Conservation (phyloP, 2,797 vertebrate species). For the Podarcis siculus region DNA sequence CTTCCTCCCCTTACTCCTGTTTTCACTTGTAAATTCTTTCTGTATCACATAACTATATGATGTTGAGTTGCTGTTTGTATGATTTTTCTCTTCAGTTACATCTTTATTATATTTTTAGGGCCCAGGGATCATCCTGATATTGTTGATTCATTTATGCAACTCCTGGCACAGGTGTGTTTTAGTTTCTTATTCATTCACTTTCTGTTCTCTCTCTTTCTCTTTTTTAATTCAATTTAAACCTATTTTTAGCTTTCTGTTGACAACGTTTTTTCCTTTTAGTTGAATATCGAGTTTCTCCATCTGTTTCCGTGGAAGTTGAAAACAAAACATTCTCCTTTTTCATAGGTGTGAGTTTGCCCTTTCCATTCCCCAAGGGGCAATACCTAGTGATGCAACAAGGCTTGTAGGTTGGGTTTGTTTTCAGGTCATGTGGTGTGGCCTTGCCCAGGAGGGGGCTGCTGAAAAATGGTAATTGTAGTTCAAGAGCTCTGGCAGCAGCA, state of each 20-base stretch:
- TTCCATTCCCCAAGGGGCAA: slow-evolving; percentile 59
- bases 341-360: slow-evolving; percentile 76
- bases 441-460: neutral
- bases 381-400: slow-evolving; percentile 7
- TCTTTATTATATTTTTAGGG: slow-evolving; percentile 99
- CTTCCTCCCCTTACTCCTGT: slow-evolving; percentile 79
- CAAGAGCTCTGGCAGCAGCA: neutral
- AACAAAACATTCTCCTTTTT: slow-evolving; percentile 82
- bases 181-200: slow-evolving; percentile 99
- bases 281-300: slow-evolving; percentile 88
- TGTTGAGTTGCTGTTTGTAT: slow-evolving; percentile 99
- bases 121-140: slow-evolving; percentile 99
- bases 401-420: slow-evolving; percentile 24
- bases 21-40: slow-evolving; percentile 97
- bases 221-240: slow-evolving; percentile 85
- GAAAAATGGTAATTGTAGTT: slow-evolving; percentile 2
- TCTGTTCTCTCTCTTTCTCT: slow-evolving; percentile 97
- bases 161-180: slow-evolving; percentile 99
- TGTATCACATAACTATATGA: slow-evolving; percentile 99
- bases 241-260: slow-evolving; percentile 88
- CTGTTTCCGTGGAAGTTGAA: slow-evolving; percentile 87
- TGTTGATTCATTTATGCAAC: slow-evolving; percentile 99
- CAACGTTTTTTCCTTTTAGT: slow-evolving; percentile 88
- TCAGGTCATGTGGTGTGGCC: neutral
- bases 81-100: slow-evolving; percentile 99